phyloP scores from a whole-genome alignment of 1,140 invertebrate species.

The Ganaspis sp. region DNA sequence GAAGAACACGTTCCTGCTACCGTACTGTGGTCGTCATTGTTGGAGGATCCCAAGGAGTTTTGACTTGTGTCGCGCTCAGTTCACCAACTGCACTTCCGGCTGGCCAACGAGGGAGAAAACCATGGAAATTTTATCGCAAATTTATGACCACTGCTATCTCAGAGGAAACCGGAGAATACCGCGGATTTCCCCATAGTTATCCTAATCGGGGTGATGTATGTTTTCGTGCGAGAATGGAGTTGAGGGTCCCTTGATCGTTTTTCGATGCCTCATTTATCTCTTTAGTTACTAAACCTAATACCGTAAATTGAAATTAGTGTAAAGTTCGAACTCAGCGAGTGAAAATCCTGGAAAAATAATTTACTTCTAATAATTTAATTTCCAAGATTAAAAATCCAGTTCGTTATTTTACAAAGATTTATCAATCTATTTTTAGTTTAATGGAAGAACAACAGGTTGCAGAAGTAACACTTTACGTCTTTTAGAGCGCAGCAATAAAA shows the following conservation, averaged over 20 bases:
- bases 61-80: slow-evolving; percentile 16
- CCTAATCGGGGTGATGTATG: slow-evolving; percentile 12
- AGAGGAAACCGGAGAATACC: slow-evolving; percentile 7
- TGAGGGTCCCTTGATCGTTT: not conserved
- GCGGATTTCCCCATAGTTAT: slow-evolving; percentile 31
- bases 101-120: slow-evolving; percentile 24
- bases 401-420: too few relatives aligned
- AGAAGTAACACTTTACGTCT: not conserved
- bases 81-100: not conserved
- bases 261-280: not conserved
- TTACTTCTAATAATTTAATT: too few relatives aligned
- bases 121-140: slow-evolving; percentile 31
- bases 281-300: not conserved
- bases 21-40: not conserved
- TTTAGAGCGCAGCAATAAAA: not conserved
- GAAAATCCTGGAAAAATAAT: too few relatives aligned
- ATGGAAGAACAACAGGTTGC: not conserved
- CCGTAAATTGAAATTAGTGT: too few relatives aligned
- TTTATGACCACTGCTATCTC: slow-evolving; percentile 27
- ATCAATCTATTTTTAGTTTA: not conserved
- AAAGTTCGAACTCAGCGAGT: too few relatives aligned
- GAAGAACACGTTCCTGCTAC: not conserved
- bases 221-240: slow-evolving; percentile 2
- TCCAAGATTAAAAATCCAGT: too few relatives aligned
- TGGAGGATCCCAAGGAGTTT: not conserved